phyloP scores from a whole-genome alignment of 1,140 invertebrate species.

The Drosophila punjabiensis region DNA sequence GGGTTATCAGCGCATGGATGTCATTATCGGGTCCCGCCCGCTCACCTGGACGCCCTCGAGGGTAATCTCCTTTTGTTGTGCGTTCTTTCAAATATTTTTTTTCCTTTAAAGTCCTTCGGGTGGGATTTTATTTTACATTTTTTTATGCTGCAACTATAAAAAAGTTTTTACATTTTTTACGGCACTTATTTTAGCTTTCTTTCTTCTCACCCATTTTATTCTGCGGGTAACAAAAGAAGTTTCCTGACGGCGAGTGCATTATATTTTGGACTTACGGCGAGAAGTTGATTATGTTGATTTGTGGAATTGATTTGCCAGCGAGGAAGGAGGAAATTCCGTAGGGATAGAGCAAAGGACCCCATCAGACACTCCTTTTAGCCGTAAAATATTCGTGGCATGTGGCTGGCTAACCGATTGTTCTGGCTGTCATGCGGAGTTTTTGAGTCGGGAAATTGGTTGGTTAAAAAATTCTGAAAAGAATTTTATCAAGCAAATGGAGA shows the following conservation, averaged over 20 bases:
- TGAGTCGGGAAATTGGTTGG: conserved; percentile 32
- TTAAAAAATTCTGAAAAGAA: not conserved
- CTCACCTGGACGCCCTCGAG: conserved; percentile 33
- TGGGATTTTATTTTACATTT: conserved; percentile 78
- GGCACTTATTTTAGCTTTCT: conserved; percentile 63
- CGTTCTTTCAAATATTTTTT: conserved; percentile 54
- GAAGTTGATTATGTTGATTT: conserved; percentile 83
- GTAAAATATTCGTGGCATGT: conserved; percentile 71
- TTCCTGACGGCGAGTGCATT: conserved; percentile 70
- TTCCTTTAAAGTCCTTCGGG: conserved; percentile 40
- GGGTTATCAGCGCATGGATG: conserved; percentile 54
- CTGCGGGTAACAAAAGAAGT: conserved; percentile 65
- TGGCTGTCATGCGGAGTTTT: conserved; percentile 37
- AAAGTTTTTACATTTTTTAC: conserved; percentile 83
- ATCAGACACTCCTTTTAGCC: conserved; percentile 41
- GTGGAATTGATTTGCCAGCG: conserved; percentile 71
- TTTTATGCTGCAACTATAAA: conserved; percentile 78
- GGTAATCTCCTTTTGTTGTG: conserved; percentile 72
- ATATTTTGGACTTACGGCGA: conserved; percentile 76
- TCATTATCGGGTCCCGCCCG: conserved; percentile 66
- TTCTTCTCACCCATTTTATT: conserved; percentile 43
- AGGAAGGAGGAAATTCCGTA: not conserved
- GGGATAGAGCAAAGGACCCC: conserved; percentile 7
- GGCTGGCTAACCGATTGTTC: conserved; percentile 54
- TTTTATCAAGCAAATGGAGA: not conserved